Percentiles rank a stretch among this genome's conserved stretches.
Evolutionary conservation across 2,888 invertebrate species (phyloP).

Genomic region (Nomada ferruginata): DNA sequence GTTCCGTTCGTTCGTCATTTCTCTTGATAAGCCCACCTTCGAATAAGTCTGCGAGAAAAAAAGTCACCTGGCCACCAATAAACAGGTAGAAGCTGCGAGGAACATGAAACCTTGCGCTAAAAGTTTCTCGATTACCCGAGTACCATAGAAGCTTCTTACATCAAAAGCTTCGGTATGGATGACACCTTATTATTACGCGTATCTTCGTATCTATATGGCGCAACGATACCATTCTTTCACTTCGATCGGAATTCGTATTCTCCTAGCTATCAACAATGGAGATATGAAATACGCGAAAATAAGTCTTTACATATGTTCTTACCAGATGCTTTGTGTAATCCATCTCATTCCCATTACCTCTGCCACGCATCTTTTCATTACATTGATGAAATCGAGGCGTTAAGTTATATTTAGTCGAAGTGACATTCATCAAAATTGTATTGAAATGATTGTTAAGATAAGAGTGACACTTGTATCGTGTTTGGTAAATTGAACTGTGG

Average conservation of each 20-base stretch:
- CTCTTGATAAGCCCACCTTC: constrained; percentile 7
- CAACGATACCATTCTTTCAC: not conserved
- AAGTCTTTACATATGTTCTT: not conserved
- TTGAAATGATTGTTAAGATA: too few species aligned
- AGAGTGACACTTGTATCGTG: too few species aligned
- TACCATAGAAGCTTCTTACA: constrained; percentile 15
- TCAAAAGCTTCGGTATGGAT: not conserved
- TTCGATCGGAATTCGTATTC: not conserved
- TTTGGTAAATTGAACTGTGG: too few species aligned
- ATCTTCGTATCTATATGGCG: not conserved
- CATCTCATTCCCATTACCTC: too few species aligned
- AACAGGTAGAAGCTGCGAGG: not conserved
- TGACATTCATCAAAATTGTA: too few species aligned
- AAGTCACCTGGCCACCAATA: not conserved
- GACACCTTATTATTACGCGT: constrained; percentile 7
- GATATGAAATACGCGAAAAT: not conserved
- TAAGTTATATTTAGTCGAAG: too few species aligned
- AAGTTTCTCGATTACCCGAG: constrained; percentile 35
- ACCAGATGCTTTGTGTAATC: too few species aligned
- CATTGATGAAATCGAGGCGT: not conserved
- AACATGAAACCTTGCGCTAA: constrained; percentile 18
- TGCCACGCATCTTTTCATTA: not conserved
- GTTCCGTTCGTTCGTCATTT: constrained; percentile 44
- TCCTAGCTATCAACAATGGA: not conserved
- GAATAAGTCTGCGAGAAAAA: constrained; percentile 15